Base-by-base conservation (phyloP, 2,888 invertebrate genomes). In the Prionchulus punctatus region DNA sequence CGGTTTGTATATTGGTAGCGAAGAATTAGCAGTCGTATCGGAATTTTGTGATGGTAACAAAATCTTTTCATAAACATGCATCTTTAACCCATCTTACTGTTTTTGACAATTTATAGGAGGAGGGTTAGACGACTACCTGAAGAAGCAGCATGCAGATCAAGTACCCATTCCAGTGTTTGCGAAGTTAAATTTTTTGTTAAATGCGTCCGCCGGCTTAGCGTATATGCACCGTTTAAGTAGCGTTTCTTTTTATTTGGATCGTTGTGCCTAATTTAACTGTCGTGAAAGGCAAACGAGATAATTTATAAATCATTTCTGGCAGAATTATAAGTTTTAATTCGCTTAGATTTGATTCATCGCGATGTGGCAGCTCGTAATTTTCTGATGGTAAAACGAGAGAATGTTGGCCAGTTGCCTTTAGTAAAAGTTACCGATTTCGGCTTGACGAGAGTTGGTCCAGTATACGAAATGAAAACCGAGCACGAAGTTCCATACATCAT, bases 11-110 rank as follows among this genome's bases (percentile, higher is more conserved):
- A 21, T 49, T 12, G 28, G 28, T 7, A 49, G 28, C 50, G 50
- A 49, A 49, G 45, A 45, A 23, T 12, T 45, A 4, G 45, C 45
- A 7, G 12, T 45, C 18, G 18, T 45, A 7, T n/a, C 23, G 45
- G 45, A 45, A 23, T 45, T 45, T 45, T 45, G 45, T 45, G 45
- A 45, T 23, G 45, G 45, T 45, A n/a, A n/a, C n/a, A n/a, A n/a
- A n/a, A n/a, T n/a, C n/a, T n/a, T n/a, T n/a, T n/a, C n/a, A n/a
- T n/a, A n/a, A n/a, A n/a, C n/a, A n/a, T n/a, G n/a, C n/a, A n/a
- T n/a, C n/a, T n/a, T n/a, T n/a, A n/a, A n/a, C n/a, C n/a, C n/a
- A n/a, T n/a, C n/a, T n/a, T n/a, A n/a, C n/a, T n/a, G n/a, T n/a
- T n/a, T n/a, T n/a, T n/a, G n/a, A n/a, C n/a, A n/a, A n/a, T n/a